Percentiles rank a stretch among this genome's conserved stretches.
phyloP scores from a whole-genome alignment of 2,113 vertebrate species.

The Apodemus speciosus region DNA sequence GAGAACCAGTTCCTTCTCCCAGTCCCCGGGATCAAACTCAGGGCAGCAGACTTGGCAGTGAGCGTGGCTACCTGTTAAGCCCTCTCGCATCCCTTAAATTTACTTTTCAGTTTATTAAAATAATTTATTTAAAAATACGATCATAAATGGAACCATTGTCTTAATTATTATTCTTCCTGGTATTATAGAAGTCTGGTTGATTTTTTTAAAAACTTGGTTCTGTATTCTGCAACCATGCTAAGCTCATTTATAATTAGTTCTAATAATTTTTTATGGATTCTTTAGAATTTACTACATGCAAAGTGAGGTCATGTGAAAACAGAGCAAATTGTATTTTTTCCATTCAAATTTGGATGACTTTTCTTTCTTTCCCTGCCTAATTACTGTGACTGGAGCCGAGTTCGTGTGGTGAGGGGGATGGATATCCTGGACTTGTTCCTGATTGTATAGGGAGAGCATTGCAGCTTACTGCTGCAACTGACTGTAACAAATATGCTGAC shows the following conservation, averaged over 20 bases:
- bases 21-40: neutral
- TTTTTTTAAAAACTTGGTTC: conserved; percentile 36
- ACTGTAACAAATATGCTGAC: neutral
- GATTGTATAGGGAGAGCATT: neutral
- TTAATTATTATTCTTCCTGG: conserved; percentile 17
- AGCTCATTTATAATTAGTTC: conserved; percentile 32
- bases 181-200: neutral
- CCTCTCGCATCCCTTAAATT: no score
- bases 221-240: neutral
- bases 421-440: neutral
- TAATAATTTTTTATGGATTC: conserved; percentile 30
- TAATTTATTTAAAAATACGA: neutral
- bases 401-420: no score
- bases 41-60: neutral
- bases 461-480: neutral
- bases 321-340: neutral
- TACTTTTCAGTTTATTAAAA: neutral
- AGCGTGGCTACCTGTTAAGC: neutral
- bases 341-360: neutral
- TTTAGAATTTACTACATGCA: conserved; percentile 5
- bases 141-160: neutral
- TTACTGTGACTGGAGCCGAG: neutral
- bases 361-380: conserved; percentile 21
- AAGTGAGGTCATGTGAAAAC: neutral
- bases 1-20: neutral